Evolutionary conservation across 2,113 vertebrate genomes (phyloP).

Genomic region (Zapus hudsonius): DNA sequence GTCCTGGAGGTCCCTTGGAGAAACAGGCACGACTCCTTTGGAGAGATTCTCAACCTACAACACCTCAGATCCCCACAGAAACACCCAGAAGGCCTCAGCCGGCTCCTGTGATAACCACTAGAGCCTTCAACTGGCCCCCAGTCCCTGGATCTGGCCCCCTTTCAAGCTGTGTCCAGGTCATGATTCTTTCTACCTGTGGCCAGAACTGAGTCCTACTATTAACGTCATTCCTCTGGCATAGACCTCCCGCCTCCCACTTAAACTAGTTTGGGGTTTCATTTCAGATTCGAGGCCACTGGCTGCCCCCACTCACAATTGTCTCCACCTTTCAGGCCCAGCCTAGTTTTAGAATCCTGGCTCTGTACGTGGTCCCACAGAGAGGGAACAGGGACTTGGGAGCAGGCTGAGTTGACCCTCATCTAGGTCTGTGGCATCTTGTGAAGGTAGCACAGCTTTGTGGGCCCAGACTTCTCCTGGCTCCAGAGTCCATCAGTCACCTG

Average conservation of each 20-base stretch:
- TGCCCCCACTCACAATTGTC: not conserved
- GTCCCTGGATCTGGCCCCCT: not conserved
- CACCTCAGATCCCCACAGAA: not conserved
- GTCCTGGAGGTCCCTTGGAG: not conserved
- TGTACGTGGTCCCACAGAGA: not conserved
- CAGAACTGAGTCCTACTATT: not conserved
- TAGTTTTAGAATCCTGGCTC: not conserved
- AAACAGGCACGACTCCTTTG: not conserved
- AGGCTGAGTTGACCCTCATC: not conserved
- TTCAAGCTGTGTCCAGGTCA: not conserved
- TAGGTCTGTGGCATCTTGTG: not conserved
- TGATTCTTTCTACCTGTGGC: not conserved
- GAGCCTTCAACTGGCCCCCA: not conserved
- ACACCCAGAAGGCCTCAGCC: not conserved
- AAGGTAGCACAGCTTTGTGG: not conserved
- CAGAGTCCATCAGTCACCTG: not conserved
- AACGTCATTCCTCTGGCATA: not conserved
- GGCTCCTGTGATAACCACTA: not conserved
- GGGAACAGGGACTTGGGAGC: not conserved
- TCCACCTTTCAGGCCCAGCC: not conserved
- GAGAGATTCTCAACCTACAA: not conserved
- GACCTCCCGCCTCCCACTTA: not conserved
- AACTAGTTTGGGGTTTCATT: not conserved
- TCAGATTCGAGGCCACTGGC: not conserved
- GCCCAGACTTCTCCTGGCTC: not conserved